Percentiles rank a stretch among this genome's conserved stretches.
These are phyloP conservation scores for Orientallactaga bullata DNA, from an alignment of 2,113 vertebrate genomes.

Conservation along the genomic window DNA sequence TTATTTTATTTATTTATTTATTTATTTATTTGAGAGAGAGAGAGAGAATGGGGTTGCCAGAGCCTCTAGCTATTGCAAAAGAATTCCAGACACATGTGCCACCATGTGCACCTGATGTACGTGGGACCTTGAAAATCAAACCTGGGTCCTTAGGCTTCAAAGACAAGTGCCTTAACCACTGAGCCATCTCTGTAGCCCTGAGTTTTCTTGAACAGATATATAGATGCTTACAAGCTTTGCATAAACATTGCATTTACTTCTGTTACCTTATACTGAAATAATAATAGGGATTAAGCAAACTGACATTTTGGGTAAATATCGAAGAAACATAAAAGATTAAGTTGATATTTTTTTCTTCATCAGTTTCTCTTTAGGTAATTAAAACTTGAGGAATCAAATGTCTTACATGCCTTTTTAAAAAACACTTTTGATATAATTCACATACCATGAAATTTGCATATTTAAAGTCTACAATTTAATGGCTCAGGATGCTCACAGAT, in stretches of 20 bases:
- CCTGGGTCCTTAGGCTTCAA: too few relatives aligned
- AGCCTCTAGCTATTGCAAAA: too few relatives aligned
- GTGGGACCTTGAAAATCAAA: too few relatives aligned
- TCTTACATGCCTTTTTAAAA: not conserved
- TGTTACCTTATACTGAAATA: not conserved
- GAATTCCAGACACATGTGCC: too few relatives aligned
- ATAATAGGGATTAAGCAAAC: not conserved
- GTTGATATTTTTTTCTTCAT: not conserved
- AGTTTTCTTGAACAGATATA: not conserved
- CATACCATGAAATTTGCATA: not conserved
- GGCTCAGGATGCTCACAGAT: not conserved
- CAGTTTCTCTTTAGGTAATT: conserved; percentile 22
- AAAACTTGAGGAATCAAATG: conserved; percentile 11
- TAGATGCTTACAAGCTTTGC: not conserved
- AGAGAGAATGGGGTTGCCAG: too few relatives aligned
- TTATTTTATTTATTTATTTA: too few relatives aligned
- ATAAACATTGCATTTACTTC: conserved; percentile 15
- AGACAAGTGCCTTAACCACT: too few relatives aligned
- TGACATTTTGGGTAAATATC: conserved; percentile 4
- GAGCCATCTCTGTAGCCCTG: not conserved
- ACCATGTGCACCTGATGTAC: too few relatives aligned
- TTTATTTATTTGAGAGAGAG: too few relatives aligned
- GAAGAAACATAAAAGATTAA: conserved; percentile 30
- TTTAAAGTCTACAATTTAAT: not conserved
- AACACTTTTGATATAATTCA: conserved; percentile 3